Evolutionary conservation across 2,888 invertebrate genomes (phyloP).

Genomic region (Willowsia nigromaculata): DNA sequence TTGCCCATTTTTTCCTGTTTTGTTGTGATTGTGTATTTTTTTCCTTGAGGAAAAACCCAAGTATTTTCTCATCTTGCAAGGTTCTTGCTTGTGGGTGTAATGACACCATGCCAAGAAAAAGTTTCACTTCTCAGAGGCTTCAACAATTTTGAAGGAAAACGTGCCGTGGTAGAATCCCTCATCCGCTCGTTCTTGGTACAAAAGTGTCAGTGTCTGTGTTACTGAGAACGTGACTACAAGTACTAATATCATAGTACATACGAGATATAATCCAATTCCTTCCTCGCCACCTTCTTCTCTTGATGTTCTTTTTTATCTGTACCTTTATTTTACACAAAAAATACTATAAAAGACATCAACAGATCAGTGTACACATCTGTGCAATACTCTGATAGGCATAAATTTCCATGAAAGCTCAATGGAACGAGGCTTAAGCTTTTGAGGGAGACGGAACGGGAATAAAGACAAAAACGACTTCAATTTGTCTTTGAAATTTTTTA

Average conservation of each 20-base stretch:
- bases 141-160: slow-evolving; percentile 10
- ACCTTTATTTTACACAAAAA: neutral
- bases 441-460: neutral
- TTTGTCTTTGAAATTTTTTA: slow-evolving; percentile 3
- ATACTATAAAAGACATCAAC: slow-evolving; percentile 17
- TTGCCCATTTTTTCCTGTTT: neutral
- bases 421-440: neutral
- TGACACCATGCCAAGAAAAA: slow-evolving; percentile 3
- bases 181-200: neutral
- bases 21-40: neutral
- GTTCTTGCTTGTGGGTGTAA: neutral
- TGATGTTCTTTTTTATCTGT: neutral
- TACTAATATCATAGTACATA: neutral
- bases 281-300: neutral
- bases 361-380: slow-evolving; percentile 17
- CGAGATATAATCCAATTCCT: slow-evolving; percentile 3
- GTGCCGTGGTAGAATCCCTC: neutral
- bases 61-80: neutral
- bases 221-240: neutral
- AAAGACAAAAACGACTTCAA: slow-evolving; percentile 10
- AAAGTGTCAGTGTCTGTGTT: slow-evolving; percentile 8
- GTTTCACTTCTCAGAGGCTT: neutral
- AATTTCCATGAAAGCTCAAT: neutral
- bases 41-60: neutral
- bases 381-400: neutral